Base-by-base conservation (phyloP, 2,113 vertebrate species). In the Psilopsiagon aymara region DNA sequence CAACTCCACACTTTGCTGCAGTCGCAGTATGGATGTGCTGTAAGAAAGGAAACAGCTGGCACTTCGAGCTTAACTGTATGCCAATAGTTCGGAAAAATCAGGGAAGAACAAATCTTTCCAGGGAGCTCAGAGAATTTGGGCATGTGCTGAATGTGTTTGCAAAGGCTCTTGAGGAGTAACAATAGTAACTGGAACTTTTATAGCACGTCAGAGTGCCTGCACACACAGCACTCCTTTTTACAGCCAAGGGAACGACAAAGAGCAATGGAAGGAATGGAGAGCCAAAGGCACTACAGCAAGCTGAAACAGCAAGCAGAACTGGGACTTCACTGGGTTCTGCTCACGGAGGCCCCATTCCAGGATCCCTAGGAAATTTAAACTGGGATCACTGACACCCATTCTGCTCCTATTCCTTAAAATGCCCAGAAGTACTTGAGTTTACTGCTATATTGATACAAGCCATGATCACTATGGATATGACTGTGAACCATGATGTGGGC, bases 101-200 rank as follows among this genome's bases (percentile, higher is more conserved):
- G 20, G 64, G 78, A 91, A 94, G 62, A 85, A 93, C 27, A 85
- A 79, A 76, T 62, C 66, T 90, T 95, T 90, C 66, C 66, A 86
- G 71, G 51, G 20, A 55, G 24, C 52, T 78, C 60, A 62, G 87
- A 79, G 47, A 90, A 35, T 82, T 3, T 82, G 39, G 19, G 43
- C 62, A 89, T 57, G 37, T 62, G 63, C 28, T 82, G 62, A 87
- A 73, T 44, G 17, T 31, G 10, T 94, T 95, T 93, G 73, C 49
- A 63, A 94, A 95, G 67, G 66, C 37, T 91, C 37, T 71, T 77
- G 49, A 66, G n/a, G 25, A 90, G 39, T 67, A 95, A 82, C 62
- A 95, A 85, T 66, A 89, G 60, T 41, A 85, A 49, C 49, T 73
- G 39, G 8, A 82, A 90, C 41, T 82, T 95, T 70, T 70, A 90